A percentile compares a stretch with the other conserved stretches of the same genome.
phyloP scores from a whole-genome alignment of 2,113 vertebrate genomes.

The Toxostoma redivivum region DNA sequence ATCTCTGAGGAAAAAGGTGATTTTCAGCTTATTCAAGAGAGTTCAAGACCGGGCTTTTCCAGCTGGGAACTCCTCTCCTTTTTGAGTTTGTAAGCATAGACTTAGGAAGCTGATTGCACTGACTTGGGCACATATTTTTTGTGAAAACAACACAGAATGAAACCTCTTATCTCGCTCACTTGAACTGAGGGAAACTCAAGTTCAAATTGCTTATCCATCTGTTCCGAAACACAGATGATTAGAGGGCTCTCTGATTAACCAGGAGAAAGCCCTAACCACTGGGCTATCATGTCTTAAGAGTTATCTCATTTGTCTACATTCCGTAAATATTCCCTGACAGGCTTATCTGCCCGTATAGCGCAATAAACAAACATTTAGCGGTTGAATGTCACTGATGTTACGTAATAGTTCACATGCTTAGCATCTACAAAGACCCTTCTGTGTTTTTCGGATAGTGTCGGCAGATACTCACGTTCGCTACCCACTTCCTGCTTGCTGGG shows the following conservation, averaged over 20 bases:
- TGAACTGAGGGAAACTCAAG: neutral
- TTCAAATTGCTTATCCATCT: neutral
- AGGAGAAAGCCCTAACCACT: neutral
- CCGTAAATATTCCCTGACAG: neutral
- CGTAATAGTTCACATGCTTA: neutral
- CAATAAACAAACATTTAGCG: neutral
- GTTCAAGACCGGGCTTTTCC: fast-evolving
- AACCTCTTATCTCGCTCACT: neutral
- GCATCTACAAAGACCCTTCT: neutral
- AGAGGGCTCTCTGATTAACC: fast-evolving
- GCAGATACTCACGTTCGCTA: too few relatives aligned
- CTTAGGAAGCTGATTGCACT: neutral
- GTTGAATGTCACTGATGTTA: neutral
- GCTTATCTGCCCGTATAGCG: neutral
- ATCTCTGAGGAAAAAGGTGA: neutral
- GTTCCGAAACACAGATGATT: neutral
- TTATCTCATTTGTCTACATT: neutral
- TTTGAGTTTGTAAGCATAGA: neutral
- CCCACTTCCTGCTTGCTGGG: neutral
- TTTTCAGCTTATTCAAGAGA: neutral
- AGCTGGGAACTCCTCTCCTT: neutral
- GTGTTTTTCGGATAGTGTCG: neutral
- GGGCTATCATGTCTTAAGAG: neutral
- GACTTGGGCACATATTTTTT: neutral
- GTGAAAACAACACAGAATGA: neutral